Conservation (phyloP, 2,888 invertebrate genomes). For the Pseudanteris insignis region DNA sequence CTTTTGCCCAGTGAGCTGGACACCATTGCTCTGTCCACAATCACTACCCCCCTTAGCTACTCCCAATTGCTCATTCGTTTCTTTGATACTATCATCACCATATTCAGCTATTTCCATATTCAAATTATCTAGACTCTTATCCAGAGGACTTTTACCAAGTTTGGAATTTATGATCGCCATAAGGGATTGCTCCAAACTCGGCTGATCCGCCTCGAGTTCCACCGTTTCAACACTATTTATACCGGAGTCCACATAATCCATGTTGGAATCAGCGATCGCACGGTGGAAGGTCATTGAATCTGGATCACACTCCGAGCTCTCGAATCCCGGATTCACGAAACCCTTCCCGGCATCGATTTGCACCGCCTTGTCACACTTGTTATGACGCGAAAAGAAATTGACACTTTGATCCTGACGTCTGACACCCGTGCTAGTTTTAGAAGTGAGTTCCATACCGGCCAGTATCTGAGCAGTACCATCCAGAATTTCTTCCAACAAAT, state of each 20-base stretch:
- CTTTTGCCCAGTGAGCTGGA: not conserved
- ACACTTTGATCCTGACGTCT: not conserved
- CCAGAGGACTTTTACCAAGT: slow-evolving; percentile 53
- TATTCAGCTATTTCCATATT: slow-evolving; percentile 43
- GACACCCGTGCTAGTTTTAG: not conserved
- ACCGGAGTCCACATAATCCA: slow-evolving; percentile 61
- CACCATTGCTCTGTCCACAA: not conserved
- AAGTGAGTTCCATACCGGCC: slow-evolving; percentile 47
- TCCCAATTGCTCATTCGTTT: no score
- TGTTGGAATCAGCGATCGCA: slow-evolving; percentile 48
- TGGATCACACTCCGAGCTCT: slow-evolving; percentile 56
- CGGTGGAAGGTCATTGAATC: slow-evolving; percentile 57
- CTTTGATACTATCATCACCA: slow-evolving; percentile 2
- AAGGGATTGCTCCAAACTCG: slow-evolving; percentile 61
- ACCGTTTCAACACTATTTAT: slow-evolving; percentile 65
- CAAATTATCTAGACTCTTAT: slow-evolving; percentile 50
- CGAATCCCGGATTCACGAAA: slow-evolving; percentile 59
- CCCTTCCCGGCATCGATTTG: slow-evolving; percentile 45
- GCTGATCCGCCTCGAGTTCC: slow-evolving; percentile 60
- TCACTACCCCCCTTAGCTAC: no score
- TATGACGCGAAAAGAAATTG: slow-evolving; percentile 2
- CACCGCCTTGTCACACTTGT: slow-evolving; percentile 4
- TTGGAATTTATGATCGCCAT: slow-evolving; percentile 64
- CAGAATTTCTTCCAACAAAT: slow-evolving; percentile 60
- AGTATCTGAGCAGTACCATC: slow-evolving; percentile 60